These are phyloP conservation scores for Gymnoscopelus braueri DNA, from an alignment of 2,797 vertebrate genomes.

Conservation along the genomic window DNA sequence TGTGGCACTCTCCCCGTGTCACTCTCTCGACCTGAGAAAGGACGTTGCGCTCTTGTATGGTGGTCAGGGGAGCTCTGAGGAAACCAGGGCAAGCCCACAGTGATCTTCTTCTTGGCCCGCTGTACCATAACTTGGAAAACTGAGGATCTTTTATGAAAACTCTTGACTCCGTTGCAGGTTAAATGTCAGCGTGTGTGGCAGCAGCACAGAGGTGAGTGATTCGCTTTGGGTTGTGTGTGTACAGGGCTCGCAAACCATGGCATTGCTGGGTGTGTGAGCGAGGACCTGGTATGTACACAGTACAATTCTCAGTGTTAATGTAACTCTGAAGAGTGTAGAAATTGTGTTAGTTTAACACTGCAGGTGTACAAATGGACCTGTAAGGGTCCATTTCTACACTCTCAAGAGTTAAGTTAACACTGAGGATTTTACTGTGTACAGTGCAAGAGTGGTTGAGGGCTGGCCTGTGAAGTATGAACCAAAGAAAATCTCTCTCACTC, in stretches of 20 bases:
- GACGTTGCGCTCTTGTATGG: constrained; percentile 76
- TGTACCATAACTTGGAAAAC: constrained; percentile 56
- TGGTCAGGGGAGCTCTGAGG: constrained; percentile 69
- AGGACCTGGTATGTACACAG: constrained; percentile 21
- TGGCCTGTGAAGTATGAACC: constrained; percentile 30
- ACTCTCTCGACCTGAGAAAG: constrained; percentile 77
- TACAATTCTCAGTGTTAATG: too few species aligned
- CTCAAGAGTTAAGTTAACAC: too few species aligned
- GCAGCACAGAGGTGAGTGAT: constrained; percentile 78
- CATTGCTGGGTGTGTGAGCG: constrained; percentile 16
- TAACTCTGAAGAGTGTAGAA: too few species aligned
- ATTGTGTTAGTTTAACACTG: too few species aligned
- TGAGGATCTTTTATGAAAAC: constrained; percentile 49
- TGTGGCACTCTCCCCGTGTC: constrained; percentile 75
- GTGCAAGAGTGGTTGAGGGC: constrained; percentile 20
- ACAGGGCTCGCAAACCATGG: constrained; percentile 17
- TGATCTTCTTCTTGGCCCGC: constrained; percentile 28
- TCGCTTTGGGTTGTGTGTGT: constrained; percentile 15
- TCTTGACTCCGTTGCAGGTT: constrained; percentile 5
- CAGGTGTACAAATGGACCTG: too few species aligned
- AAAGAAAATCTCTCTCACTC: constrained; percentile 36
- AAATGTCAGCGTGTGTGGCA: constrained; percentile 55
- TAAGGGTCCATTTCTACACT: too few species aligned
- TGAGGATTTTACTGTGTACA: too few species aligned
- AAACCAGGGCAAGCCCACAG: constrained; percentile 59